Evolutionary conservation across 35 echinoderm and acorn worm genomes (phyloP).

Genomic region (Ophioderma brevispina): DNA sequence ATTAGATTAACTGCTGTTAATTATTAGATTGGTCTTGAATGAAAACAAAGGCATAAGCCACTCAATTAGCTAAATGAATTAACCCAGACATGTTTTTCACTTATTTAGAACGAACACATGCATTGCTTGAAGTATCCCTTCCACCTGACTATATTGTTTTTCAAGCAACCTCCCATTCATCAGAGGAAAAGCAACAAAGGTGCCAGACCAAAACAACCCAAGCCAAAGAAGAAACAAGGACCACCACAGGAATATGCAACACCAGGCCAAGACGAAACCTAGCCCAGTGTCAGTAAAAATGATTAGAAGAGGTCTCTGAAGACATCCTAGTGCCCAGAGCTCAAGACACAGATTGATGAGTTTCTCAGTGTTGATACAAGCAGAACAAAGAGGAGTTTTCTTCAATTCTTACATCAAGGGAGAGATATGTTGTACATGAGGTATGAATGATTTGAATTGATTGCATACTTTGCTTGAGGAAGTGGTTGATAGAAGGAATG

Average conservation of each 20-base stretch:
- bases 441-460: constrained; percentile 37
- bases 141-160: constrained; percentile 61
- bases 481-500: no score
- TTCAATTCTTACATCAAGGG: constrained; percentile 64
- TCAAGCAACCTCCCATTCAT: constrained; percentile 2
- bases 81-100: no score
- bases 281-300: neutral
- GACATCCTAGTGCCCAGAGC: constrained; percentile 22
- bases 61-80: no score
- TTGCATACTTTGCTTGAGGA: no score
- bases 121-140: neutral
- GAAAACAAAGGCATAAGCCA: no score
- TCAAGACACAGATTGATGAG: constrained; percentile 55
- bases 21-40: no score
- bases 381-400: constrained; percentile 51
- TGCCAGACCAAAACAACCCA: constrained; percentile 23
- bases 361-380: constrained; percentile 37
- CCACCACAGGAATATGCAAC: neutral
- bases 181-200: neutral
- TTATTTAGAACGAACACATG: no score
- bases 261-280: neutral
- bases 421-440: constrained; percentile 88
- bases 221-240: neutral
- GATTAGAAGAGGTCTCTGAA: neutral
- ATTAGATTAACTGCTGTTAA: no score